phyloP scores from a whole-genome alignment of 2,797 vertebrate genomes.

The Sarcoramphus papa region DNA sequence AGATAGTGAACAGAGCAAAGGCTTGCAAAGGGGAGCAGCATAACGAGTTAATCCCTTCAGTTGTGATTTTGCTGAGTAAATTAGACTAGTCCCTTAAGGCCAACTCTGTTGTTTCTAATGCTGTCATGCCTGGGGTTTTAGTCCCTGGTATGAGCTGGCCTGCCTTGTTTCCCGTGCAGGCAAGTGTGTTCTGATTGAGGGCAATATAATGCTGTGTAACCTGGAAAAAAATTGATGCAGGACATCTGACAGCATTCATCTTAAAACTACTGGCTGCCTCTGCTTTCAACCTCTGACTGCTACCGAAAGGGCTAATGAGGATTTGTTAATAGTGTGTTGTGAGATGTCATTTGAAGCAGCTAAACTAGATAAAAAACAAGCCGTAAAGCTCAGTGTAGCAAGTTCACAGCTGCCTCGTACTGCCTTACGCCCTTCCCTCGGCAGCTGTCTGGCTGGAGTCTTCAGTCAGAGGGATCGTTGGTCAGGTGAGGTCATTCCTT shows the following conservation, averaged over 20 bases:
- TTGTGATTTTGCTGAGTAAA: neutral
- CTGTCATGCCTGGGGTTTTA: neutral
- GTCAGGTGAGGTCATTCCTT: neutral
- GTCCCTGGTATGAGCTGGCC: neutral
- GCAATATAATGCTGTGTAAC: neutral
- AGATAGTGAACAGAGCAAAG: neutral
- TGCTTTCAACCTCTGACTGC: neutral
- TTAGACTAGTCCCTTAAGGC: neutral
- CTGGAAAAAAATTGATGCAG: neutral
- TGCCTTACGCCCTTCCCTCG: neutral
- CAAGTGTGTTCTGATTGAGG: neutral
- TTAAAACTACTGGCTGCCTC: neutral
- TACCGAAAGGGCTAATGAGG: neutral
- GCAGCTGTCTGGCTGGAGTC: neutral
- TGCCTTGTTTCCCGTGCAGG: neutral
- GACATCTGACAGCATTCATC: neutral
- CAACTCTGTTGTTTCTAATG: neutral
- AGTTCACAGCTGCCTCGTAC: neutral
- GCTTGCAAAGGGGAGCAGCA: neutral
- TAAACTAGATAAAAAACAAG: neutral
- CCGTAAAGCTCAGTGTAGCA: neutral
- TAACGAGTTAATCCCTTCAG: neutral
- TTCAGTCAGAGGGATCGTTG: neutral
- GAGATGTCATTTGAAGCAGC: neutral
- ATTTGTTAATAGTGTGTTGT: neutral